Conservation (phyloP, 2,113 vertebrate genomes). For the Sitta europaea region DNA sequence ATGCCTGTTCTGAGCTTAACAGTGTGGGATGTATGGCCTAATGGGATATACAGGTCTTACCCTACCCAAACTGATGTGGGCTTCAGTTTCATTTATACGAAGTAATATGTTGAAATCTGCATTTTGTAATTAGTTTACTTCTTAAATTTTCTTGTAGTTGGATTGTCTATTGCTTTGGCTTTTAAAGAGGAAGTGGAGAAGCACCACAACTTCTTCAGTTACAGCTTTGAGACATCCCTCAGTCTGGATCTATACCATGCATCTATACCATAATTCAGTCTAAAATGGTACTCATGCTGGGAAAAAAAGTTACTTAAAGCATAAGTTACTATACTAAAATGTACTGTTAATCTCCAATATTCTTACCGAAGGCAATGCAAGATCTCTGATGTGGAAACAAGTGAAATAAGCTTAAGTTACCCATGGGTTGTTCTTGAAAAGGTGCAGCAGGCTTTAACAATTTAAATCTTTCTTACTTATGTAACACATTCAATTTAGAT, state of each 20-base stretch:
- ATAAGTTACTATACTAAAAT: background rate
- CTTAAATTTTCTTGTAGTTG: background rate
- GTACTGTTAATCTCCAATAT: background rate
- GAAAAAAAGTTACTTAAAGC: background rate
- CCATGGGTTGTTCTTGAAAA: background rate
- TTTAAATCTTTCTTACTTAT: background rate
- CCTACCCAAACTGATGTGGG: background rate
- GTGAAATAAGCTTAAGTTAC: background rate
- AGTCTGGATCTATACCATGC: background rate
- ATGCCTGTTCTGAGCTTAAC: accelerated
- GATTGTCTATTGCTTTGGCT: background rate
- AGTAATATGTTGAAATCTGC: background rate
- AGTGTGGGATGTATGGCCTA: accelerated
- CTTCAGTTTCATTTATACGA: background rate
- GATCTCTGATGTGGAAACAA: background rate
- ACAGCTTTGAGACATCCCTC: background rate
- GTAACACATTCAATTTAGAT: accelerated
- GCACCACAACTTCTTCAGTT: background rate
- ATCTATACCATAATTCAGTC: background rate
- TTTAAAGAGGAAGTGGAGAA: background rate
- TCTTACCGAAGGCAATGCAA: background rate
- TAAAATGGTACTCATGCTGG: background rate
- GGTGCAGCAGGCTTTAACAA: background rate
- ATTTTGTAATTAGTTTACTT: accelerated
- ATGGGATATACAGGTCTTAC: background rate